A percentile compares a stretch with the other conserved stretches of the same genome.
Conservation (phyloP, 2,888 invertebrate genomes). For the Zaprionus obscuricornis region DNA sequence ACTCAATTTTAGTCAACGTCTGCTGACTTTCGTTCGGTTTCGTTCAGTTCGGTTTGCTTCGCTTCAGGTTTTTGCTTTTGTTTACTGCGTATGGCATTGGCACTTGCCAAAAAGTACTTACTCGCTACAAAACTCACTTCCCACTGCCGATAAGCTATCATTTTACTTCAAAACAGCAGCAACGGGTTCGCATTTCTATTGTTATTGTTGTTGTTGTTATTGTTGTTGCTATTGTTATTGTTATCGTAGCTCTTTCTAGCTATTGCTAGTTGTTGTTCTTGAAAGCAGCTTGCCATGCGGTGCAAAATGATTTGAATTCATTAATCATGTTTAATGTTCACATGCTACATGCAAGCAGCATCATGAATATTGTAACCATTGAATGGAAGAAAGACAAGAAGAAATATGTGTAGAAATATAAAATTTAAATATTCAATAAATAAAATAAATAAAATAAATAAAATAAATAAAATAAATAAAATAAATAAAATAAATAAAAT, state of each 20-base stretch:
- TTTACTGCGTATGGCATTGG: constrained; percentile 20
- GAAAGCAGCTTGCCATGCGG: constrained; percentile 41
- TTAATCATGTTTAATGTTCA: constrained; percentile 72
- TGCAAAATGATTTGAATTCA: constrained; percentile 72
- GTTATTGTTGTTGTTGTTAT: background rate
- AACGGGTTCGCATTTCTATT: constrained; percentile 32
- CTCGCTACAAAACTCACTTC: constrained; percentile 35
- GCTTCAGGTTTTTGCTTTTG: constrained; percentile 54
- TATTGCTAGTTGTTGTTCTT: constrained; percentile 3
- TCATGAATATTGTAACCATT: constrained; percentile 59
- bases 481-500: too few species aligned
- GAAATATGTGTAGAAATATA: too few species aligned
- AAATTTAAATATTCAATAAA: too few species aligned
- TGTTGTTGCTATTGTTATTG: constrained; percentile 13
- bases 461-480: too few species aligned
- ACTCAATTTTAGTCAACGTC: constrained; percentile 75
- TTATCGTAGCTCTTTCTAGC: constrained; percentile 3
- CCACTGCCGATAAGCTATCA: constrained; percentile 68
- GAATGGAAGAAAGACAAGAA: too few species aligned
- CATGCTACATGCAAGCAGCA: constrained; percentile 43
- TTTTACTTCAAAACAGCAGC: constrained; percentile 61
- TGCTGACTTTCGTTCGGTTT: constrained; percentile 61
- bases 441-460: too few species aligned
- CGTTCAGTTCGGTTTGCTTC: too few species aligned
- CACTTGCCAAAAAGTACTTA: constrained; percentile 58